Base-by-base conservation (phyloP, 2,888 invertebrate species). In the Diadegma fenestrale region DNA sequence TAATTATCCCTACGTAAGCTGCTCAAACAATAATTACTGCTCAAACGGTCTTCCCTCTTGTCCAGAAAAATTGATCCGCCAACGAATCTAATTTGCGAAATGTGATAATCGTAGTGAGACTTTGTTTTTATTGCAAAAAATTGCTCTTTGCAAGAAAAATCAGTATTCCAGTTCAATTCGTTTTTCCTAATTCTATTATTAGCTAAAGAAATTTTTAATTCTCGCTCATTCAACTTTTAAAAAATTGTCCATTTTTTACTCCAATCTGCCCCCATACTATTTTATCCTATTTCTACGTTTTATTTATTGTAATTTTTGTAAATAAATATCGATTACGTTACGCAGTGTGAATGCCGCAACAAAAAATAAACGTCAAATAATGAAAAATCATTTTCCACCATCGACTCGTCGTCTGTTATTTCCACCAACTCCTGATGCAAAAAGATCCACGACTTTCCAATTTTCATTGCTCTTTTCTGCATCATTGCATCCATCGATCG, bases 221-320 rank as follows among this genome's bases (percentile, higher is more conserved):
- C 12, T 54, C 12, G 12, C 19, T 58, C 30, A 26, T 17, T 54
- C 54, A 3, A 2, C 17, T 22, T 30, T 22, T 8, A 10, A 4
- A 22, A 54, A 10, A 12, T 22, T 22, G 19, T 30, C 30, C 2
- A 30, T 30, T 33, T 33, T 33, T 33, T 33, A 33, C 37, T 37
- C 37, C 37, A 8, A 8, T 37, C 37, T 37, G 30, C 8, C 19
- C 19, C 19, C 43, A 4, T n/a, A 22, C 33, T 22, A 43, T 43
- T 43, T 37, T 68, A 68, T 19, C 19, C 30, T 30, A 69, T 63
- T 75, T 75, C 10, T 63, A 73, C 33, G 71, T 79, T 79, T 89
- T 88, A 90, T 91, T 90, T 90, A 91, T 90, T 90, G 88, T 89
- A 88, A 89, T 88, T 88, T 89, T 89, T 91, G 91, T 91, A 90